Base-by-base conservation (phyloP, 64 coral and sea anemone genomes). In the Dendrophyllia cribrosa region DNA sequence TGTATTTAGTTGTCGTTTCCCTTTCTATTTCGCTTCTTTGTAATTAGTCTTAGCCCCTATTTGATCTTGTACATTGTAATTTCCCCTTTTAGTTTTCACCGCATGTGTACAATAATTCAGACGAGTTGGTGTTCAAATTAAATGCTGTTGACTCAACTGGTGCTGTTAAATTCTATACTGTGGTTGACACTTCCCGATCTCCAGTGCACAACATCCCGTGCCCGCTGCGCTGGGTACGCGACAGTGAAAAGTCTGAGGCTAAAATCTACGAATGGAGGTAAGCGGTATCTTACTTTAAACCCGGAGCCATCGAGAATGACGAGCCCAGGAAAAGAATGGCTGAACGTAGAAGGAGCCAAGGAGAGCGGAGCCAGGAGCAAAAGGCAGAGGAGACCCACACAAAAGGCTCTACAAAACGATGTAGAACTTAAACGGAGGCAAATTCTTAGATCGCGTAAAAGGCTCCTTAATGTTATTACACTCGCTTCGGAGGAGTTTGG, bases 401-500 rank as follows among this genome's bases (percentile, higher is more conserved):
- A 70, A 26, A 70, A 70, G 67, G 67, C 67, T 70, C 67, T 70
- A 70, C 67, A 70, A 26, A 70, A 20, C 67, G 67, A 16, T 20
- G 67, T 70, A 70, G 67, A 70, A 70, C 67, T 70, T 70, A 70
- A 70, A 70, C 67, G 22, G n/a, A 70, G 67, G 23, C 67, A 70
- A 70, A 70, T 70, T 70, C 67, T 70, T 22, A 70, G 20, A 43
- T 70, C n/a, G 67, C 67, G 67, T 70, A 70, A 43, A 26, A 77
- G 67, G 60, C 46, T 78, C 24, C 48, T 53, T 64, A 66, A 43
- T 7, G 88, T 76, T 66, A 89, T 79, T 67, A 69, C 58, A 16
- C 61, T 63, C 46, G 45, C 82, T 51, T 65, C 82, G 43, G 82
- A 87, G 84, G 71, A 87, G 49, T 87, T 87, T 87, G 53, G 84